Evolutionary conservation across 2,113 vertebrate genomes (phyloP).

Genomic region (Nothoprocta pentlandii): DNA sequence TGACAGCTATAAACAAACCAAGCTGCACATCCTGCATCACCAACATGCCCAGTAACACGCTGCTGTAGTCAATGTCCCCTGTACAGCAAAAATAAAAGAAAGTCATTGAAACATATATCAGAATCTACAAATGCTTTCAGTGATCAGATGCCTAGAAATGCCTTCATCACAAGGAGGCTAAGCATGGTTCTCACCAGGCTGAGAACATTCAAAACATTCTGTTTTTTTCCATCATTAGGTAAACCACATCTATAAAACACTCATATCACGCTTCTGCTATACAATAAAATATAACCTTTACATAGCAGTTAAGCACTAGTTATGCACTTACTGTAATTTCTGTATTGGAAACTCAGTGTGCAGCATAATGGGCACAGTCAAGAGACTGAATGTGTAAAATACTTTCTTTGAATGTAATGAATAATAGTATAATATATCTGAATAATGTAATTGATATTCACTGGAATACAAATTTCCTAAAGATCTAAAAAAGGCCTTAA

Average conservation of each 20-base stretch:
- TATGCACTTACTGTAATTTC: not conserved
- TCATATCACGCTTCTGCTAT: not conserved
- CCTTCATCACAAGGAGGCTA: not conserved
- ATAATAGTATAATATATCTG: too few species aligned
- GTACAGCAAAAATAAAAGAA: not conserved
- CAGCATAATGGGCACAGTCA: not conserved
- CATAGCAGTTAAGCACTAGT: not conserved
- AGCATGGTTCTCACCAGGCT: not conserved
- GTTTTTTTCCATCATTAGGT: not conserved
- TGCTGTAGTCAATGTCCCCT: constrained; percentile 95
- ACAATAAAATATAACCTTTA: not conserved
- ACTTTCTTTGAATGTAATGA: not conserved
- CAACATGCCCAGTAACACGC: constrained; percentile 92
- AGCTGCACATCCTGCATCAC: constrained; percentile 98
- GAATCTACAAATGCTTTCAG: not conserved
- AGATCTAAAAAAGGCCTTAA: not conserved
- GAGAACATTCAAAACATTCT: not conserved
- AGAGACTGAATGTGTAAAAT: not conserved
- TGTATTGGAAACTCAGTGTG: not conserved
- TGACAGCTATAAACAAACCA: constrained; percentile 91
- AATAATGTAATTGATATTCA: not conserved
- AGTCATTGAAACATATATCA: constrained; percentile 25
- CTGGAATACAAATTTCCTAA: not conserved
- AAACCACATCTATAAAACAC: not conserved
- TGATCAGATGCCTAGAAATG: not conserved